Base-by-base conservation (phyloP, 2,888 invertebrate species). In the Callinectes sapidus region DNA sequence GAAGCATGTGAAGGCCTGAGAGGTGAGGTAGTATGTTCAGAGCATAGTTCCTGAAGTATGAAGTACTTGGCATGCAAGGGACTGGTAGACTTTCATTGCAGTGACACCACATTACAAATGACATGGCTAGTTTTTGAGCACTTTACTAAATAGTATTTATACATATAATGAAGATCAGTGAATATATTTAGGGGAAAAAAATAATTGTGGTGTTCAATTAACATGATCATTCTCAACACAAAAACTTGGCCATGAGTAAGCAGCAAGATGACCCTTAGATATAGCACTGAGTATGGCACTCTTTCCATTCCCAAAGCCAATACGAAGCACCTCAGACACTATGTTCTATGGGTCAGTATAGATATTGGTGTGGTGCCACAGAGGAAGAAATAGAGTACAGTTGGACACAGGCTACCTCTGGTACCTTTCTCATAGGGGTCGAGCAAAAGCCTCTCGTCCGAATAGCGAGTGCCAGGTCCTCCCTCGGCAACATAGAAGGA, bases 341-440 rank as follows among this genome's bases (percentile, higher is more conserved):
- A 89, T 88, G 91, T 91, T 89, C 89, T 92, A 85, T 42, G 92
- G 89, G 92, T 92, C 86, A 55, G 54, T 86, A 86, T 39, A 61
- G 85, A 32, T 13, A 35, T 39, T 86, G 89, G 85, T 92, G 92
- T 85, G 85, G 61, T 92, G 92, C 85, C 92, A 92, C 89, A 81
- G 54, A 90, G 48, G 86, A 61, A 81, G 92, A 55, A 87, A 61
- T 77, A 92, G 48, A 90, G 87, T 87, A 90, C 95, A 95, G 66
- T 66, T 87, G 92, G 92, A 94, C 92, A 92, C 89, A 89, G 92
- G 91, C 89, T 91, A 89, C 94, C 90, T 91, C 90, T 92, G 87
- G 88, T 92, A 93, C 94, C 94, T 94, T 94, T 94, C 66, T 93
- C 93, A 88, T 86, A 87, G 90, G 93, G 94, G 88, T 94, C 94